phyloP scores from a whole-genome alignment of 2,888 invertebrate species.

The Eledone cirrhosa region DNA sequence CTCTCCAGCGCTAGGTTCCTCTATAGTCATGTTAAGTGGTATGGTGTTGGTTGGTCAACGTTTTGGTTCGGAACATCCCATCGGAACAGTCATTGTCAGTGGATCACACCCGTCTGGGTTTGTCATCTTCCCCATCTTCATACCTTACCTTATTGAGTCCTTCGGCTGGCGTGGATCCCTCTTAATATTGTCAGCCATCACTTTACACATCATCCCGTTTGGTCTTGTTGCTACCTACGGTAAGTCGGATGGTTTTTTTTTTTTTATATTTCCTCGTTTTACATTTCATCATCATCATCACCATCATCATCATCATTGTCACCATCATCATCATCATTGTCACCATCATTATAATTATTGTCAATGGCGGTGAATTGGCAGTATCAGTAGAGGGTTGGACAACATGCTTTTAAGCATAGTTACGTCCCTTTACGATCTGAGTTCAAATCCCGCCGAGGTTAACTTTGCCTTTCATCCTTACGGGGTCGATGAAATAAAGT shows the following conservation, averaged over 20 bases:
- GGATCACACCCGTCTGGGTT: constrained; percentile 2
- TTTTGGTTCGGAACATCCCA: not conserved
- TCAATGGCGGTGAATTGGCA: too few species aligned
- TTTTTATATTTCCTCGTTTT: not conserved
- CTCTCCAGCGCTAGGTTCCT: not conserved
- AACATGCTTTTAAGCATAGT: too few species aligned
- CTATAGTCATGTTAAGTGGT: not conserved
- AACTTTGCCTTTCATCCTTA: too few species aligned
- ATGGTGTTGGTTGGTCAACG: not conserved
- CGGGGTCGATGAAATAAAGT: too few species aligned
- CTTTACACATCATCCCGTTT: not conserved
- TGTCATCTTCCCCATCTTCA: not conserved
- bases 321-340: too few species aligned
- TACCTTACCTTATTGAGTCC: not conserved
- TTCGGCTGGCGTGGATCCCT: not conserved
- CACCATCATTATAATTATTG: too few species aligned
- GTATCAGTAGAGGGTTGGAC: too few species aligned
- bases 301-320: too few species aligned
- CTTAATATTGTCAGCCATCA: not conserved
- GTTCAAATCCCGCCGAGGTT: too few species aligned
- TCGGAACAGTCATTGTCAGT: not conserved
- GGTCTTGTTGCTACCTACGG: not conserved
- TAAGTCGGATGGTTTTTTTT: not conserved
- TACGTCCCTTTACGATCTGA: too few species aligned
- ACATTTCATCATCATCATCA: not conserved